Percentiles rank a stretch among this genome's conserved stretches.
These are phyloP conservation scores for Sebastes iracundus DNA, from an alignment of 2,797 vertebrate genomes.

Conservation along the genomic window DNA sequence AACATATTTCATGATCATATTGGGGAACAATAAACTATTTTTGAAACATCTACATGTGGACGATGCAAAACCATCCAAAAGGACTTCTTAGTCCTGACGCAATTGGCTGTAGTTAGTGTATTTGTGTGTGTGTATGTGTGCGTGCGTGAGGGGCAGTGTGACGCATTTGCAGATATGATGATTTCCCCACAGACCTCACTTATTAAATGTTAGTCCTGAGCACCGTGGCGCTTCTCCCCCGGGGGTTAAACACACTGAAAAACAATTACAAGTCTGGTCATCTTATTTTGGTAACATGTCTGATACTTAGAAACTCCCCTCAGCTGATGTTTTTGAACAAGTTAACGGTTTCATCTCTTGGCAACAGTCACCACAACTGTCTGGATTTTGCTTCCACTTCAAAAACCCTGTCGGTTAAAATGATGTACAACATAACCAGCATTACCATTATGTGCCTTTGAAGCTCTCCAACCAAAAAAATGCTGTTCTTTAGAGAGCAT, in stretches of 20 bases:
- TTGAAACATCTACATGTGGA: background rate
- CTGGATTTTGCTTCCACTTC: background rate
- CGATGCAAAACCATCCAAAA: background rate
- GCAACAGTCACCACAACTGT: no score
- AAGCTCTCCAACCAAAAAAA: background rate
- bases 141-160: background rate
- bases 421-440: background rate
- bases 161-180: constrained; percentile 13
- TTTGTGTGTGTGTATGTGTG: background rate
- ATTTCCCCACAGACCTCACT: constrained; percentile 62
- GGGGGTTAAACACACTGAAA: constrained; percentile 37
- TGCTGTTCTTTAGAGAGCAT: background rate
- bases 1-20: background rate
- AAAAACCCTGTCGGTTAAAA: background rate
- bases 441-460: background rate
- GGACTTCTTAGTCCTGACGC: no score
- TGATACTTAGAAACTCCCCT: constrained; percentile 1
- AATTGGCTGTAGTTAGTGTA: background rate
- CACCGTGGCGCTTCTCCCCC: background rate
- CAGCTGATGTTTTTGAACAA: constrained; percentile 12
- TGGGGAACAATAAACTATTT: background rate
- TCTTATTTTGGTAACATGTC: constrained; percentile 24
- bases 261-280: constrained; percentile 48
- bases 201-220: constrained; percentile 39
- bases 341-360: background rate